Conservation (phyloP, 92 coral and sea anemone genomes). For the Zoanthus sansibaricus region DNA sequence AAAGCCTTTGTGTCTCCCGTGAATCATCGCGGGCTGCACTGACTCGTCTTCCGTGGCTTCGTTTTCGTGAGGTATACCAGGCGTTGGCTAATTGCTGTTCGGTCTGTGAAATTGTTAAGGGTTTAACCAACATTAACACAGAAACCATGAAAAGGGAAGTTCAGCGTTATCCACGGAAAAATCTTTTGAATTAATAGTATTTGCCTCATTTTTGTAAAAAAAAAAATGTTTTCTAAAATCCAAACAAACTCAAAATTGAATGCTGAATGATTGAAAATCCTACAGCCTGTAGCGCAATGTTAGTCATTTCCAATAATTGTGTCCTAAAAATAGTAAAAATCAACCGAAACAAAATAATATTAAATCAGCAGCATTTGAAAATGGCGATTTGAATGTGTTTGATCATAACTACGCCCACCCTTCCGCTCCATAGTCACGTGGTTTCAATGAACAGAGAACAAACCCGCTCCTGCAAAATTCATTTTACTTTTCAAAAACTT, state of each 20-base stretch:
- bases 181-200: not conserved
- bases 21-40: constrained; percentile 51
- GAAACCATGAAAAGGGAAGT: not conserved
- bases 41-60: constrained; percentile 62
- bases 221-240: not conserved
- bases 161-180: not conserved
- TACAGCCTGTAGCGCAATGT: too few relatives aligned
- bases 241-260: not conserved
- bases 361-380: too few relatives aligned
- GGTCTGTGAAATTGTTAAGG: constrained; percentile 46
- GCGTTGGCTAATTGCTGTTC: constrained; percentile 59
- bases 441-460: too few relatives aligned
- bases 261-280: not conserved
- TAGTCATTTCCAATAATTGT: too few relatives aligned
- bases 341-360: too few relatives aligned
- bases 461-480: too few relatives aligned
- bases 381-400: too few relatives aligned
- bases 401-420: too few relatives aligned
- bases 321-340: too few relatives aligned
- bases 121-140: not conserved
- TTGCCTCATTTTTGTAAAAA: not conserved
- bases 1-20: not conserved
- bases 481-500: too few relatives aligned
- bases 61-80: constrained; percentile 57
- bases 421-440: too few relatives aligned